A percentile compares a stretch with the other conserved stretches of the same genome.
Conservation (phyloP, 2,888 invertebrate species). For the Ryuthela nishihirai region DNA sequence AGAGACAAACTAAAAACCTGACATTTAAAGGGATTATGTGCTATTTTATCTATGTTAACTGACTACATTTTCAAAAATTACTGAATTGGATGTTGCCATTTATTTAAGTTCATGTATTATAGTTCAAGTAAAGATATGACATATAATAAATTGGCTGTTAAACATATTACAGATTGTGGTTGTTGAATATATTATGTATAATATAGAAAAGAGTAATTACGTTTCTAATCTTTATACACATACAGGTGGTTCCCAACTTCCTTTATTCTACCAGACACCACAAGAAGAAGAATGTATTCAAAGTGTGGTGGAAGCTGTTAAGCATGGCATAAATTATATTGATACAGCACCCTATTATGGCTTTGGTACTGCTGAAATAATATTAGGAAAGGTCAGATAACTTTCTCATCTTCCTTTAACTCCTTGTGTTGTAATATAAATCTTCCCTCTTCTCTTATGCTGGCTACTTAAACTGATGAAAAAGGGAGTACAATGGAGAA, state of each 20-base stretch:
- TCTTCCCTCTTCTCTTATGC: too few relatives aligned
- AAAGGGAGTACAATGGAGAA: too few relatives aligned
- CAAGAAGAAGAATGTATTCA: conserved; percentile 63
- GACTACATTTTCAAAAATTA: too few relatives aligned
- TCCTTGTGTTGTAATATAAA: not conserved
- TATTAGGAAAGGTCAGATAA: conserved; percentile 64
- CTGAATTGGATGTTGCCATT: too few relatives aligned
- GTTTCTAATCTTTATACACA: not conserved
- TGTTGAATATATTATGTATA: not conserved
- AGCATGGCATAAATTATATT: conserved; percentile 80
- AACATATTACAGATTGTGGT: not conserved
- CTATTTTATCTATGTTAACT: too few relatives aligned
- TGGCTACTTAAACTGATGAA: too few relatives aligned
- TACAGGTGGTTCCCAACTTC: conserved; percentile 22
- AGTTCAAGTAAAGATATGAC: too few relatives aligned
- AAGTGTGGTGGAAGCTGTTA: conserved; percentile 67
- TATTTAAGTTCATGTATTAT: too few relatives aligned
- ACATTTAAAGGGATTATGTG: too few relatives aligned
- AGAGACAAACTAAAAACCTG: too few relatives aligned
- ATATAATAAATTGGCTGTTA: too few relatives aligned
- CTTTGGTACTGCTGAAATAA: conserved; percentile 68
- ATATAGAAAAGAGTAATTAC: not conserved
- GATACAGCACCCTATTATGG: conserved; percentile 94
- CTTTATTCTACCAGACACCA: conserved; percentile 2
- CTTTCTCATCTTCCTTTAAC: not conserved